Base-by-base conservation (phyloP, 2,797 vertebrate genomes). In the Typhlichthys eigenmanni region DNA sequence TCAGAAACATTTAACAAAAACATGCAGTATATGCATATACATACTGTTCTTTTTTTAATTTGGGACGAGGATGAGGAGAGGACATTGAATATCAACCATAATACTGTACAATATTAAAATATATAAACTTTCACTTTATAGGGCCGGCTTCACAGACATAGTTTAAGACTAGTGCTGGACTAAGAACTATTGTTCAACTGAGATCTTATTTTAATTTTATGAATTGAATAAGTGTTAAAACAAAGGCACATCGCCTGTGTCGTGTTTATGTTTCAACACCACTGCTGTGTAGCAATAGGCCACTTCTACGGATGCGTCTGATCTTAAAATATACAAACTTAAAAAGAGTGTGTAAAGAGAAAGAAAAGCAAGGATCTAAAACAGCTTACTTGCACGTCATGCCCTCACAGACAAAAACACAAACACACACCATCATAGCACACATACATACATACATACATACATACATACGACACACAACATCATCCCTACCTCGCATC, bases 401-500 rank as follows among this genome's bases (percentile, higher is more conserved):
- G 65, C 68, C 64, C 62, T 66, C 71, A 64, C 64, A 66, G 56
- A 72, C 53, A 68, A 58, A 73, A 16, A 74, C 24, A 53, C 32
- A 59, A 6, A 59, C 47, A 75, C 49, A 66, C 45, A 59, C 50
- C 49, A 1, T 63, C 48, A 59, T 32, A 48, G 16, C n/a, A 48
- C 45, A 71, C 55, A 43, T 54, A 47, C 57, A 75, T 50, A 53
- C 51, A 34, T 5, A 14, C 6, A 60, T 17, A 17, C 17, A 17
- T 1, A 17, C 13, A 56, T 17, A 19, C 10, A 46, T 13, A 2
- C 13, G 6, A 64, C 24, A 48, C 73, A 85, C 68, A 77, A 85
- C 68, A 77, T 83, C 52, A 81, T 85, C 80, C 92, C 89, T 93
- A 93, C 92, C 92, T 93, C 91, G 87, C 91, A 90, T 92, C 89